Conservation (phyloP, 2,113 vertebrate genomes). For the Carettochelys insculpta region DNA sequence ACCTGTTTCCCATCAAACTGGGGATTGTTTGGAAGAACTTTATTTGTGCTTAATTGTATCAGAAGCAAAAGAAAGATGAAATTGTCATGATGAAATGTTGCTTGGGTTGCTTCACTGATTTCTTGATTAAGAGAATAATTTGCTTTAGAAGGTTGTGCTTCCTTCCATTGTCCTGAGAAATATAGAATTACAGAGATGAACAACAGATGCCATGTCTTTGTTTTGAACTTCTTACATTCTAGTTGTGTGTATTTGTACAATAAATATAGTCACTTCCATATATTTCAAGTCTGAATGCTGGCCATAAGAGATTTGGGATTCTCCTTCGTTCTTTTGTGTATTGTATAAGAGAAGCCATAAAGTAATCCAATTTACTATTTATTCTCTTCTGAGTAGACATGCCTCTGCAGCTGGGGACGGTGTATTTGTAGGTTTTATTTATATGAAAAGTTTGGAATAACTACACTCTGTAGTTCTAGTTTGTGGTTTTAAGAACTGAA, state of each 20-base stretch:
- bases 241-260: not conserved
- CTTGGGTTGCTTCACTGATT: not conserved
- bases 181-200: not conserved
- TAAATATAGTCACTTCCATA: not conserved
- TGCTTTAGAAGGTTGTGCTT: not conserved
- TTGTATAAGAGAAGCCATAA: not conserved
- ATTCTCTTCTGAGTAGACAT: not conserved
- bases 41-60: conserved; percentile 56
- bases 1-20: conserved; percentile 38
- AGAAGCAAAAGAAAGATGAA: conserved; percentile 28
- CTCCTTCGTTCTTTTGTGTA: not conserved
- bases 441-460: not conserved
- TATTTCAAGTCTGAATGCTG: not conserved
- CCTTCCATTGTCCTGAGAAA: not conserved
- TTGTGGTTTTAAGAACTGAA: conserved; percentile 11
- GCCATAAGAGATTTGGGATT: not conserved
- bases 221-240: not conserved
- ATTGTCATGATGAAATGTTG: not conserved
- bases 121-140: not conserved
- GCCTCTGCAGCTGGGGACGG: not conserved
- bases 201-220: not conserved
- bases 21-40: conserved; percentile 47
- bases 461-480: conserved; percentile 11
- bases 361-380: not conserved
- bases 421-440: not conserved